A percentile compares a stretch with the other conserved stretches of the same genome.
Evolutionary conservation across 2,113 vertebrate species (phyloP).

Genomic region (Stegostoma tigrinum): DNA sequence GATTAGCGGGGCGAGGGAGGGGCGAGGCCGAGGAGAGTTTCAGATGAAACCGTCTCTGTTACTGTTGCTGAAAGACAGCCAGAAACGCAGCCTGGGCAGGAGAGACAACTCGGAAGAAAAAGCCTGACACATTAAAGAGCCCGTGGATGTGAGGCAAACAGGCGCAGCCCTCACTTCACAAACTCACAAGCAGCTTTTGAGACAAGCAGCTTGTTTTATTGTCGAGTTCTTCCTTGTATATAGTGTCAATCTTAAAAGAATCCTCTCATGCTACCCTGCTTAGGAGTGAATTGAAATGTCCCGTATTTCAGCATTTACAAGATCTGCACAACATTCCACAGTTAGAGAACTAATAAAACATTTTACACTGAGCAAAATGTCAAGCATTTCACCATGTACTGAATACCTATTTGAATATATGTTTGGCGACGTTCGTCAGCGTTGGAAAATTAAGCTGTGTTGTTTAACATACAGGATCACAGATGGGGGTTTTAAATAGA

Average conservation of each 20-base stretch:
- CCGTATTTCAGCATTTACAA: too few species aligned
- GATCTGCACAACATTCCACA: not conserved
- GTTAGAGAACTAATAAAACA: not conserved
- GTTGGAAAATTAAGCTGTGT: slow-evolving; percentile 41
- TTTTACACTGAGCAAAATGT: not conserved
- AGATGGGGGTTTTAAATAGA: not conserved
- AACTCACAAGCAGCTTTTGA: slow-evolving; percentile 62
- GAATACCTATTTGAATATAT: not conserved
- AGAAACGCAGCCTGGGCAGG: slow-evolving; percentile 57
- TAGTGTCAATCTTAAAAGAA: slow-evolving; percentile 58
- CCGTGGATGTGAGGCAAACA: slow-evolving; percentile 61
- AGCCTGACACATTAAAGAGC: slow-evolving; percentile 74
- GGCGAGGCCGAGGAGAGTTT: too few species aligned
- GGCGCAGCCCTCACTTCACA: slow-evolving; percentile 62
- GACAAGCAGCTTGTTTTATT: slow-evolving; percentile 65
- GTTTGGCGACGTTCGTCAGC: slow-evolving; percentile 43
- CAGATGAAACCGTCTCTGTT: too few species aligned
- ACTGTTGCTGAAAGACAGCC: slow-evolving; percentile 42
- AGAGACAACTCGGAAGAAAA: slow-evolving; percentile 59
- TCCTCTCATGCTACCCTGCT: slow-evolving; percentile 54
- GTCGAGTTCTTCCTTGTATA: slow-evolving; percentile 62
- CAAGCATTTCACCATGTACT: not conserved
- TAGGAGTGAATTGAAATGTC: slow-evolving; percentile 57
- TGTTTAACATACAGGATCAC: not conserved
- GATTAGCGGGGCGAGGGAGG: too few species aligned